These are phyloP conservation scores for Carettochelys insculpta DNA, from an alignment of 2,113 vertebrate species.

Conservation along the genomic window DNA sequence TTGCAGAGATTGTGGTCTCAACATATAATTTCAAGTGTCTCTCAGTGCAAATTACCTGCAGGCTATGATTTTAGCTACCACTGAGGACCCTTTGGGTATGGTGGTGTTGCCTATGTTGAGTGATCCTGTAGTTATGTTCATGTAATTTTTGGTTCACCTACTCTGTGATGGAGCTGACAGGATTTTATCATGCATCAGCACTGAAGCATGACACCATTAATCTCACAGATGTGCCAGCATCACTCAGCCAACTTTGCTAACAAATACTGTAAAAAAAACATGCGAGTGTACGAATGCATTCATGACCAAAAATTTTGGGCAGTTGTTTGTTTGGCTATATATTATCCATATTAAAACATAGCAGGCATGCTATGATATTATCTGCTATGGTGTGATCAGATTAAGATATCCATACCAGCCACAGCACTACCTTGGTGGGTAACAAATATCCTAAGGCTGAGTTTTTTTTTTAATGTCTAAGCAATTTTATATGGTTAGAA, in stretches of 20 bases:
- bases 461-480: not conserved
- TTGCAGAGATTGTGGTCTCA: conserved; percentile 17
- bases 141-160: conserved; percentile 22
- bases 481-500: not conserved
- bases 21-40: conserved; percentile 10
- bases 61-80: not conserved
- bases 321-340: not conserved
- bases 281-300: conserved; percentile 21
- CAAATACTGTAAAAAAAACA: not conserved
- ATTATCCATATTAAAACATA: not conserved
- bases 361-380: not conserved
- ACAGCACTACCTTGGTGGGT: not conserved
- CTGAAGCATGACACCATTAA: conserved; percentile 9
- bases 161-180: conserved; percentile 14
- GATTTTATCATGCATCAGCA: conserved; percentile 26
- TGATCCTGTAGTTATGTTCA: not conserved
- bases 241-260: not conserved
- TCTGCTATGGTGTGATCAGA: not conserved
- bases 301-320: not conserved
- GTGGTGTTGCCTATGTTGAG: not conserved
- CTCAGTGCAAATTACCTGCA: not conserved
- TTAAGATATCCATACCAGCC: rapidly evolving
- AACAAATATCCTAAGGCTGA: not conserved
- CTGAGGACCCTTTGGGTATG: not conserved
- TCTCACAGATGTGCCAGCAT: conserved; percentile 20